Base-by-base conservation (phyloP, 2,888 invertebrate species). In the Beris chalybata region DNA sequence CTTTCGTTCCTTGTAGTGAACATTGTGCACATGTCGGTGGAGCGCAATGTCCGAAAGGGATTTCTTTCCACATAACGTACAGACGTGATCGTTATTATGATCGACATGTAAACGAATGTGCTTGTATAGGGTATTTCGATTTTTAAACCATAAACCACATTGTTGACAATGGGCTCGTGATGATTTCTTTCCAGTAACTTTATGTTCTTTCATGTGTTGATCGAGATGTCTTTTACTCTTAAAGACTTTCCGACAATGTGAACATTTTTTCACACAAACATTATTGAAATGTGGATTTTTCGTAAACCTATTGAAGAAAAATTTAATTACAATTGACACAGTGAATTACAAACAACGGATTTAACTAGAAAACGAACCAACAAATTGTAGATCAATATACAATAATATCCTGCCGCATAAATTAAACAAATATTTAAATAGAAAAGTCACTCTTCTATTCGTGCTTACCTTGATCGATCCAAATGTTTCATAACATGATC, bases 401-500 rank as follows among this genome's bases (percentile, higher is more conserved):
- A 48, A 58, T 50, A 12, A 58, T 54, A 48, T 65, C 65, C 5
- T 57, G 65, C 38, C 38, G 9, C 38, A 38, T 38, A 38, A 38
- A 38, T 38, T 38, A 22, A 22, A 44, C 59, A 52, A 22, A 22
- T 22, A 22, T 22, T 22, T 22, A 22, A 22, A 22, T 22, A 22
- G 22, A 22, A 22, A 22, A 22, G 22, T 3, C 22, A 22, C 22
- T 22, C 22, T 22, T 22, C 22, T 22, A 22, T 22, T 22, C 22
- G 22, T 1, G 3, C 38, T n/a, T 13, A 48, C 48, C 58, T 47
- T 2, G 61, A 61, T 29, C 52, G 50, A 61, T 61, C 61, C 43
- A 64, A 64, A 53, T 69, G 69, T 43, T 66, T 64, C 66, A 66
- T 66, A n/a, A 69, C 58, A 57, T 69, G 69, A 32, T 64, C 54